Evolutionary conservation across 1,140 invertebrate species (phyloP), one percentile per base, ranked within the genome.

Genomic region (Drosophila equinoxialis): DNA sequence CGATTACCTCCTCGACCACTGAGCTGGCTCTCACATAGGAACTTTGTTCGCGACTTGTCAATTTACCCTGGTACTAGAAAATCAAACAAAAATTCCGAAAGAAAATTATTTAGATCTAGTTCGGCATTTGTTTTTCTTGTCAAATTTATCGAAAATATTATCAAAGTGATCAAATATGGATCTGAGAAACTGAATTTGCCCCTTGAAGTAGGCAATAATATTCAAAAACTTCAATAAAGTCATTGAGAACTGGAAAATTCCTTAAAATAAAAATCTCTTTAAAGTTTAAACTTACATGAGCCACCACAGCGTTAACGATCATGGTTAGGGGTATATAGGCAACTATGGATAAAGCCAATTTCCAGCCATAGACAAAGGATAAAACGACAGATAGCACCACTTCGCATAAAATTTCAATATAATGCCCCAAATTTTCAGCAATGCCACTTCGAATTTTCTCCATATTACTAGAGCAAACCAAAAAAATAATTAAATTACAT

Each of bases 361-460:
- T 94, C 97, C 97, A 98, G 63, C 96, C 96, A 68, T 95, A 95
- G 5, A 94, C 89, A 65, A 98, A 94, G 7, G 96, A 95, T 26
- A 96, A 94, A 6, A 94, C 90, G 13, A 96, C 91, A 42, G 95
- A 95, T 7, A 95, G 92, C 0, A 95, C 55, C 68, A 96, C 96
- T 3, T 94, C 95, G 8, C 95, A 93, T 11, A 94, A 81, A 35
- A 95, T 94, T 81, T 96, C 96, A 0, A 96, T 85, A 65, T 97
- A 95, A 91, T 96, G 95, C 3, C 95, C 95, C 17, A 98, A 93
- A 92, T 98, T 98, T 91, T 98, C 96, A 0, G 97, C 96, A 7
- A 98, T 95, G 1, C 97, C 98, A 81, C 96, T 96, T 70, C 96
- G 95, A 58, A 98, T 94, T 92, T 97, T 96, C 58, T 96, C 95